A percentile compares a stretch with the other conserved stretches of the same genome.
Evolutionary conservation across 2,797 vertebrate species (phyloP).

Genomic region (Coluber constrictor): DNA sequence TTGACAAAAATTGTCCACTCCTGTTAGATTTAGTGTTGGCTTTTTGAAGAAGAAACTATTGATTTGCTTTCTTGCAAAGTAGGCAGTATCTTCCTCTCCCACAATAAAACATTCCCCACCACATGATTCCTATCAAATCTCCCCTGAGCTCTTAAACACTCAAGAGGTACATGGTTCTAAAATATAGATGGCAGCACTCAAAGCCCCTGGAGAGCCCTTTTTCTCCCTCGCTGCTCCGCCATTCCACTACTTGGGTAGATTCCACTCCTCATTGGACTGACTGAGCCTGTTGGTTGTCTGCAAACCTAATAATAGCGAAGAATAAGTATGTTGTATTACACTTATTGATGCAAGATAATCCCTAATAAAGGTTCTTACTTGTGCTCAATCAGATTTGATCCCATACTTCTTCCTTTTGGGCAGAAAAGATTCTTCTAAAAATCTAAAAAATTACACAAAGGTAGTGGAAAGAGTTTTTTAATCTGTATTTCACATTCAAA

Average conservation of each 20-base stretch:
- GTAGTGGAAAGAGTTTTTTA: neutral
- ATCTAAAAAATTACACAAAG: neutral
- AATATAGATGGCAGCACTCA: neutral
- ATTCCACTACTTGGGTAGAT: no score
- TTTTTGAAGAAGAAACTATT: neutral
- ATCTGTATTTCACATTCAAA: neutral
- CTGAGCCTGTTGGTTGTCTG: neutral
- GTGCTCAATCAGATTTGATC: neutral
- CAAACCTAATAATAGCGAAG: neutral
- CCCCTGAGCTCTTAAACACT: neutral
- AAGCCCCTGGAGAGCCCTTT: neutral
- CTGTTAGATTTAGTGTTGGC: neutral
- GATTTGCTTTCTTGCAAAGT: neutral
- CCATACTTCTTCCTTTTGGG: neutral
- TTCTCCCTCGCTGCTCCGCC: no score
- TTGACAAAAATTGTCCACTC: neutral
- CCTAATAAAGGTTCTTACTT: neutral
- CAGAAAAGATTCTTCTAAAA: neutral
- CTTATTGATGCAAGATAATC: neutral
- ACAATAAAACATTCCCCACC: neutral
- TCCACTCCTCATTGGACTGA: no score
- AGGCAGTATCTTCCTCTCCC: neutral
- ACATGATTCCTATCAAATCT: neutral
- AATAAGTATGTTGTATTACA: neutral
- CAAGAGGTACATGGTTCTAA: neutral